A percentile compares a stretch with the other conserved stretches of the same genome.
Evolutionary conservation across 2,797 vertebrate genomes (phyloP).

Genomic region (Tachyglossus aculeatus): DNA sequence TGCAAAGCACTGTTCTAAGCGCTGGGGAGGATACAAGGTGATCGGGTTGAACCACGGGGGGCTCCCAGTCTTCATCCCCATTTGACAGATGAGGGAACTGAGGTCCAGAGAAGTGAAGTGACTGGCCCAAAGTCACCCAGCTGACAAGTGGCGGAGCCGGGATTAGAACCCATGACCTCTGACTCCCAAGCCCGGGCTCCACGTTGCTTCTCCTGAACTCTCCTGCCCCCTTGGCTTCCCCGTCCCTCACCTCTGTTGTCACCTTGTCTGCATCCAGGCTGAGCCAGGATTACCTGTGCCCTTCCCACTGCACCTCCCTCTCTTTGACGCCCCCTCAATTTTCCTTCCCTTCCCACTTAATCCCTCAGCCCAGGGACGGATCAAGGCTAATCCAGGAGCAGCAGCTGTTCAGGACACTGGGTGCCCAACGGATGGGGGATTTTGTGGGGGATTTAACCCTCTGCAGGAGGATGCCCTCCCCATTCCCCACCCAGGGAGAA

Average conservation of each 20-base stretch:
- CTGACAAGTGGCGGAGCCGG: no score
- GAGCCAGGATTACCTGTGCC: not conserved
- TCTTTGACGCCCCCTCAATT: slow-evolving; percentile 11
- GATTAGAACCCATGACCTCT: no score
- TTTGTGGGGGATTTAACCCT: not conserved
- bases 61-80: no score
- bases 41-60: no score
- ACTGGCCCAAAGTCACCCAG: no score
- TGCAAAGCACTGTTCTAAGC: no score
- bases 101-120: no score
- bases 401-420: slow-evolving; percentile 58
- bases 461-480: not conserved
- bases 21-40: no score
- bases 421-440: slow-evolving; percentile 28
- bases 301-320: not conserved
- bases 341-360: slow-evolving; percentile 7
- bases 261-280: not conserved
- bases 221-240: not conserved
- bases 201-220: not conserved
- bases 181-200: no score
- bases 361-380: slow-evolving; percentile 60
- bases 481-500: no score
- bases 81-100: no score
- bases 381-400: slow-evolving; percentile 73
- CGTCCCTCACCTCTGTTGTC: not conserved